Evolutionary conservation across 2,113 vertebrate genomes (phyloP).

Genomic region (Puffinus mauretanicus): DNA sequence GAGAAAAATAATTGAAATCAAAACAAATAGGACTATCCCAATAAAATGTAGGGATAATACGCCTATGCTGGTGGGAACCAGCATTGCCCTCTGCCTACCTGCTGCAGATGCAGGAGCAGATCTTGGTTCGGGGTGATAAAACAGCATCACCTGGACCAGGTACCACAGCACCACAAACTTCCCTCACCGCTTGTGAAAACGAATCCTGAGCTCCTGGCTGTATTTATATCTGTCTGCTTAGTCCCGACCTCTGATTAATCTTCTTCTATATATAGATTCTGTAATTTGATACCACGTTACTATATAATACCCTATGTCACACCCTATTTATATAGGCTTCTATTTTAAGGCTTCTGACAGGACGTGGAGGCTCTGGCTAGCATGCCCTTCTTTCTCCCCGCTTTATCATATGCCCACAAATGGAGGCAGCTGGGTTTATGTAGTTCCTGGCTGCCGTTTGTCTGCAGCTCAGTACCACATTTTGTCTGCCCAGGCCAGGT

Average conservation of each 20-base stretch:
- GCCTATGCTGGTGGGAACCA: not conserved
- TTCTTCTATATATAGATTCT: not conserved
- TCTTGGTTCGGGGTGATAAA: not conserved
- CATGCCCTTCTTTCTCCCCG: not conserved
- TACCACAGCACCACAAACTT: not conserved
- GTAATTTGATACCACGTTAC: rapidly evolving
- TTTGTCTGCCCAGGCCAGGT: not conserved
- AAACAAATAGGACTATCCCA: not conserved
- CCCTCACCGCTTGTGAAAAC: rapidly evolving
- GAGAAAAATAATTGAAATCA: not conserved
- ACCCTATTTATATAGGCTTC: not conserved
- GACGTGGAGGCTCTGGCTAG: not conserved
- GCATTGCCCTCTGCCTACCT: not conserved
- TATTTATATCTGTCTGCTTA: not conserved
- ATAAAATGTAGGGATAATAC: rapidly evolving
- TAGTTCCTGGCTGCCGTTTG: rapidly evolving
- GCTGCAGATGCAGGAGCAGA: not conserved
- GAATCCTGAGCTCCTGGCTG: not conserved
- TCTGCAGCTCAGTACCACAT: not conserved
- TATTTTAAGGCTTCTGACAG: not conserved
- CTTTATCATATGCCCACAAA: rapidly evolving
- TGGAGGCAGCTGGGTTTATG: rapidly evolving
- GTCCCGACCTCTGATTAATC: not conserved
- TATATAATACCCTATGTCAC: not conserved
- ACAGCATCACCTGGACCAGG: not conserved